These are phyloP conservation scores for Eupsilia transversa DNA, from an alignment of 2,888 invertebrate genomes.

Conservation along the genomic window DNA sequence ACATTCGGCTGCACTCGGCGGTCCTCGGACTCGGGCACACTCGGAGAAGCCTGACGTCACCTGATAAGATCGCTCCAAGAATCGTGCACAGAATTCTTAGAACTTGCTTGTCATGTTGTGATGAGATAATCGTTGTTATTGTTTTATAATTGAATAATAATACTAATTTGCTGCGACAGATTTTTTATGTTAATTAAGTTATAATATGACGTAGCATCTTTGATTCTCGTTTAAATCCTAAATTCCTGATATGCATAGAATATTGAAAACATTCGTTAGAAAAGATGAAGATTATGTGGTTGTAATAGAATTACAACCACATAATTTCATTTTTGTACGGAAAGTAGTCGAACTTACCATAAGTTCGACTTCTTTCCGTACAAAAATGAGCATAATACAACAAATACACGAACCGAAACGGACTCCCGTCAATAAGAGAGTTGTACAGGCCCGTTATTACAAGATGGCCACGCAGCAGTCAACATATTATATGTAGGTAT, in stretches of 20 bases:
- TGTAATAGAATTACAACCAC: not conserved
- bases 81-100: slow-evolving; percentile 62
- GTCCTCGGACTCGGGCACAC: slow-evolving; percentile 53
- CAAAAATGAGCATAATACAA: not conserved
- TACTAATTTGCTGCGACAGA: slow-evolving; percentile 14
- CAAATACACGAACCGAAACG: not conserved
- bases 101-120: slow-evolving; percentile 39
- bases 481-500: not conserved
- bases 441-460: not conserved
- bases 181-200: slow-evolving; percentile 29
- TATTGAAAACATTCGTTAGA: not conserved
- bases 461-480: not conserved
- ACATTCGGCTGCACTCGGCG: slow-evolving; percentile 47
- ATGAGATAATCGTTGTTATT: slow-evolving; percentile 51
- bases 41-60: slow-evolving; percentile 57
- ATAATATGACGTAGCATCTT: not conserved
- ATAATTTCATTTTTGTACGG: no score
- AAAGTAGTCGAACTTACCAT: no score
- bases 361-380: no score
- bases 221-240: not conserved
- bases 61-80: slow-evolving; percentile 54
- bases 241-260: slow-evolving; percentile 30
- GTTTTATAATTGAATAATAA: slow-evolving; percentile 29
- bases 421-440: not conserved
- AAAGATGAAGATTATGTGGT: not conserved